phyloP scores from a whole-genome alignment of 2,113 vertebrate genomes.

The Mobula birostris region DNA sequence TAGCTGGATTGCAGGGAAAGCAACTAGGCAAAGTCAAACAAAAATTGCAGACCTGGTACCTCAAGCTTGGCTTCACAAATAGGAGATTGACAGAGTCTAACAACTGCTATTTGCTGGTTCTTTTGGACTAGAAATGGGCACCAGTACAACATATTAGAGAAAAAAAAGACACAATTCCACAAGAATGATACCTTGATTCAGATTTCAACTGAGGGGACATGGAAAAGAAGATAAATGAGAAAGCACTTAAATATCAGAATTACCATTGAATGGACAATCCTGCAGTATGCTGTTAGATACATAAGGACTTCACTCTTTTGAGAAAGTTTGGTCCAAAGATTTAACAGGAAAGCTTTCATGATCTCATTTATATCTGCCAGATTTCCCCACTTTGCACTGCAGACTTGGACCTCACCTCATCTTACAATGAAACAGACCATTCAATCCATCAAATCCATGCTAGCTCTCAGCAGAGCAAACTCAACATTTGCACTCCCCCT shows the following conservation, averaged over 20 bases:
- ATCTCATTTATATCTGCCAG: neutral
- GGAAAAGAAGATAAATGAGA: neutral
- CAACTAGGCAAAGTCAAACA: neutral
- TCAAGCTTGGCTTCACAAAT: neutral
- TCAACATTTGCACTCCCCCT: no score
- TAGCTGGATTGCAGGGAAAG: neutral
- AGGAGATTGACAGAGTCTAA: neutral
- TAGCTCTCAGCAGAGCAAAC: no score
- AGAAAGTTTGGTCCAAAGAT: neutral
- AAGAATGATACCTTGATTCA: neutral
- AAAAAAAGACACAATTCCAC: neutral
- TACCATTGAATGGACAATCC: neutral
- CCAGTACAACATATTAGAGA: neutral
- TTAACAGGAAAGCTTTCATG: neutral
- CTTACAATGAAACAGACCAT: no score
- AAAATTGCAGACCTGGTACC: neutral
- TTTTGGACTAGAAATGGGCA: neutral
- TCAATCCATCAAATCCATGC: no score
- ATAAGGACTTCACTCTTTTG: neutral
- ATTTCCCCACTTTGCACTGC: neutral
- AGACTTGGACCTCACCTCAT: neutral
- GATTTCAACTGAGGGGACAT: neutral
- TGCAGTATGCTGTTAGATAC: neutral
- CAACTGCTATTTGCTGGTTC: neutral
- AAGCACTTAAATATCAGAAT: neutral